A percentile compares a stretch with the other conserved stretches of the same genome.
phyloP scores from a whole-genome alignment of 2,797 vertebrate genomes.

The Sebastolobus altivelis region DNA sequence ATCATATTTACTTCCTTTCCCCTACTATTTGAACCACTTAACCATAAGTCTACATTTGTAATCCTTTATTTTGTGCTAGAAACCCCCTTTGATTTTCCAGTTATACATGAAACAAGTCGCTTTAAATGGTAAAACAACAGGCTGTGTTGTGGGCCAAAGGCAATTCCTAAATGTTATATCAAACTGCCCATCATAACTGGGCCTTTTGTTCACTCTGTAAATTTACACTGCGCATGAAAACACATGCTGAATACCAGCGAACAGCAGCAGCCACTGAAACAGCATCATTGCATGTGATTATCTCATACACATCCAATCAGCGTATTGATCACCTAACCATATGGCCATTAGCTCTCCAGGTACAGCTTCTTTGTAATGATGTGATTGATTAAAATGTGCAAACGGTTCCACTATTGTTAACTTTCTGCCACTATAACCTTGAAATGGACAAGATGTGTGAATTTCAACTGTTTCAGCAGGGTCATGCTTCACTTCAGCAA shows the following conservation, averaged over 20 bases:
- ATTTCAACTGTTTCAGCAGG: background rate
- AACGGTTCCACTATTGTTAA: background rate
- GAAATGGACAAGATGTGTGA: background rate
- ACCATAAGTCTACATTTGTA: background rate
- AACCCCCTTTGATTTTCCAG: background rate
- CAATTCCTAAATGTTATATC: background rate
- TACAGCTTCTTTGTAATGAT: background rate
- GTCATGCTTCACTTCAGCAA: background rate
- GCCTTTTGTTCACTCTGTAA: background rate
- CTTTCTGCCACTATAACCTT: background rate
- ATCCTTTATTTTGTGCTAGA: background rate
- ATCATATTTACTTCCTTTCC: background rate
- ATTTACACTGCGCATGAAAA: background rate
- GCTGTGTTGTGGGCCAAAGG: too few species aligned
- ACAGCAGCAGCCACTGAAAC: background rate
- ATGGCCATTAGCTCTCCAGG: background rate
- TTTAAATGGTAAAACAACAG: background rate
- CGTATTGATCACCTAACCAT: background rate
- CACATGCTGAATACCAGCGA: background rate
- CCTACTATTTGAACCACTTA: background rate
- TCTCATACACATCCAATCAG: background rate
- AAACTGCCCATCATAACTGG: background rate
- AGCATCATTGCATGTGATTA: background rate
- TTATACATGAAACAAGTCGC: background rate
- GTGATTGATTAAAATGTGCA: background rate